Evolutionary conservation across 2,888 invertebrate genomes (phyloP).

Genomic region (Tipula vernalis): DNA sequence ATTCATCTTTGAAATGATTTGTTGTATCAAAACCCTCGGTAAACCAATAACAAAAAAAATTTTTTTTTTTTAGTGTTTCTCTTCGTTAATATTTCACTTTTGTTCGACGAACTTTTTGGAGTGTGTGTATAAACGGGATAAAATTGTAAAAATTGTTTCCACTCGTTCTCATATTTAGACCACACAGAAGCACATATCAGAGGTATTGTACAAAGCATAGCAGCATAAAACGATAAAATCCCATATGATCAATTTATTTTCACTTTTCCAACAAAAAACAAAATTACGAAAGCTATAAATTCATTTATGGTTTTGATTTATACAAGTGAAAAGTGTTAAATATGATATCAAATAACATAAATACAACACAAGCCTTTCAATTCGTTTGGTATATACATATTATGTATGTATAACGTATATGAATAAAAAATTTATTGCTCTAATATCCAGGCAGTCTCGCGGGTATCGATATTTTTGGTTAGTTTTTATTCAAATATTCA

Average conservation of each 20-base stretch:
- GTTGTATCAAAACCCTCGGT: background rate
- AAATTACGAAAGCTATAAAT: background rate
- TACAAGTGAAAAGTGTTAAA: background rate
- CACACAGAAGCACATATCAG: background rate
- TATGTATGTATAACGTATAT: background rate
- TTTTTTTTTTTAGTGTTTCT: background rate
- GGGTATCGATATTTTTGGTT: background rate
- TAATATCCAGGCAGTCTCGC: background rate
- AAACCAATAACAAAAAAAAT: background rate
- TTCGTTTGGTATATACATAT: background rate
- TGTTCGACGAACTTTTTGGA: background rate
- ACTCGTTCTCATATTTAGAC: background rate
- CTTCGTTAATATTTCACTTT: background rate
- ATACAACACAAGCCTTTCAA: background rate
- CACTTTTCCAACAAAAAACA: background rate
- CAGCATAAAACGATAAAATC: background rate
- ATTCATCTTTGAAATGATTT: background rate
- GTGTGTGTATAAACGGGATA: background rate
- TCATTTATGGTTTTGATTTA: background rate
- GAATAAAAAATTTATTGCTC: background rate
- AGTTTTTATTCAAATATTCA: background rate
- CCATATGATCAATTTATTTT: background rate
- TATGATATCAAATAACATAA: background rate
- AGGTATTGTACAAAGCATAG: background rate
- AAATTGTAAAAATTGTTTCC: background rate